These are phyloP conservation scores for Tenthredo notha DNA, from an alignment of 2,888 invertebrate genomes.

Conservation along the genomic window DNA sequence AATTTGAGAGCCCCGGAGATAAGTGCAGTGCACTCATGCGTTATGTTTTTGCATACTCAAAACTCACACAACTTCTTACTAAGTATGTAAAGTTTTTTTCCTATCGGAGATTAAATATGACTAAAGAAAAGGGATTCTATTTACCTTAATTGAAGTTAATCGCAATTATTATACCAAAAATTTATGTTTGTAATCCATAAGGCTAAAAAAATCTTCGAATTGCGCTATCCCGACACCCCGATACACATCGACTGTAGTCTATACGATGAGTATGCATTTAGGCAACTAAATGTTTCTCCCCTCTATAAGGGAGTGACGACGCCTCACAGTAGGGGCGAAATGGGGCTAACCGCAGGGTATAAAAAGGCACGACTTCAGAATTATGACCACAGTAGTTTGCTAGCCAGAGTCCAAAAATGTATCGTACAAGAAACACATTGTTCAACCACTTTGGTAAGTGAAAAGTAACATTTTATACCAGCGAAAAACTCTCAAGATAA, in stretches of 20 bases:
- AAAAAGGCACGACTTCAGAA: conserved; percentile 62
- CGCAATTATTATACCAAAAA: background rate
- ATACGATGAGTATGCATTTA: conserved; percentile 17
- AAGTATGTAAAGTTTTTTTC: background rate
- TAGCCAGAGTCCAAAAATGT: conserved; percentile 59
- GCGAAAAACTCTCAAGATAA: background rate
- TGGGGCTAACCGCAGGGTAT: conserved; percentile 65
- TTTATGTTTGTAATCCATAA: background rate
- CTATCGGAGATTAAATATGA: background rate
- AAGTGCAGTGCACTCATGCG: conserved; percentile 25
- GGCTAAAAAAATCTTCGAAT: too few species aligned
- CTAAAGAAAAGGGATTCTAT: background rate
- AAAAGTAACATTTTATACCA: conserved; percentile 13
- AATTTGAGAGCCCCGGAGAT: conserved; percentile 33
- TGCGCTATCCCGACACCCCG: too few species aligned
- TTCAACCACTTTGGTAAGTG: conserved; percentile 61
- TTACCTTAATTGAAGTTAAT: background rate
- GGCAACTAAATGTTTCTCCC: conserved; percentile 26
- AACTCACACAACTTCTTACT: conserved; percentile 4
- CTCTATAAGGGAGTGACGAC: conserved; percentile 36
- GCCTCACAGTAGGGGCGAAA: conserved; percentile 61
- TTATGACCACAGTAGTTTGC: conserved; percentile 62
- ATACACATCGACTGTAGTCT: background rate
- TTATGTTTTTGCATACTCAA: conserved; percentile 3
- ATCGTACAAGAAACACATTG: conserved; percentile 58